Conservation (phyloP, 1,140 invertebrate genomes). For the Aphidius gifuensis region DNA sequence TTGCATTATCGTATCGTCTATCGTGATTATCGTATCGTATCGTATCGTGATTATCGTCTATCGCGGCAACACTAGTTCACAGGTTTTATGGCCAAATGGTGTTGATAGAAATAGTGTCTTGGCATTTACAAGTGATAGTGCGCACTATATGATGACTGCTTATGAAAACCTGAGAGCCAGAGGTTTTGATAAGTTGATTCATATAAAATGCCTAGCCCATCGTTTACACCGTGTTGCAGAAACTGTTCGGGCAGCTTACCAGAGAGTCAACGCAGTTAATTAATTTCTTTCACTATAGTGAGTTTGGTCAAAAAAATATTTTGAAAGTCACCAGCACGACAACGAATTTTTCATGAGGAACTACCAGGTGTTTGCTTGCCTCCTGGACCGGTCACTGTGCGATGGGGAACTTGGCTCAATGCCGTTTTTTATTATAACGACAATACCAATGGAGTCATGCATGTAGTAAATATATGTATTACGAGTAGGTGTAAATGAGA, state of each 20-base stretch:
- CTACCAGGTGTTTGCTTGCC: neutral
- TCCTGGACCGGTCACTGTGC: neutral
- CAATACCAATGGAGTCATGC: neutral
- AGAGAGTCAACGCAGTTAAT: neutral
- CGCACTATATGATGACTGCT: too few species aligned
- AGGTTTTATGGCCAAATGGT: too few species aligned
- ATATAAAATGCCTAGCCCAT: neutral
- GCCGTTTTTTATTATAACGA: neutral
- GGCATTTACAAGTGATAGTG: too few species aligned
- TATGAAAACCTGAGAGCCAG: too few species aligned
- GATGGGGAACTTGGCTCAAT: neutral
- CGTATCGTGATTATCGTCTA: too few species aligned
- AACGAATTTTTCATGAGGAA: neutral
- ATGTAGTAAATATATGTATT: too few species aligned
- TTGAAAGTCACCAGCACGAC: neutral
- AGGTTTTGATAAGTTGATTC: neutral
- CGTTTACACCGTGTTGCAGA: neutral
- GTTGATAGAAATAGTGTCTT: too few species aligned
- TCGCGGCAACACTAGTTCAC: too few species aligned
- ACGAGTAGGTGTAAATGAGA: too few species aligned
- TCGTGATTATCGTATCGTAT: too few species aligned
- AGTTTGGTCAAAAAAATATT: neutral
- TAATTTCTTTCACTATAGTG: too few species aligned
- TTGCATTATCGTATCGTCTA: too few species aligned
- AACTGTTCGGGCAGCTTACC: neutral